phyloP scores from a whole-genome alignment of 2,888 invertebrate genomes.

The Quadroppia sp. region DNA sequence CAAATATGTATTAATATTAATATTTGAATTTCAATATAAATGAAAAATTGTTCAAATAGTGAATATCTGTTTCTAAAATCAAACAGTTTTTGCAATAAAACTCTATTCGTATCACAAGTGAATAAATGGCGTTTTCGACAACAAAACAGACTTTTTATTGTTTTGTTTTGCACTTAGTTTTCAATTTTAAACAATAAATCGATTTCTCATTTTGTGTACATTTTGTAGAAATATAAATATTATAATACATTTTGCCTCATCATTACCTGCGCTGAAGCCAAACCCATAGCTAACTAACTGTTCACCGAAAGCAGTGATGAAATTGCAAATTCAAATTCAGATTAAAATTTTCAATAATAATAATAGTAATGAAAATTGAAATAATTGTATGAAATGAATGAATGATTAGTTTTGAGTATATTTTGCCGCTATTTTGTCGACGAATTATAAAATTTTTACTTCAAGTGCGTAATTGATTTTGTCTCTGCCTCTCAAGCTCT shows the following conservation, averaged over 20 bases:
- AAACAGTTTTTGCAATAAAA: constrained; percentile 1
- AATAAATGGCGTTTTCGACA: not conserved
- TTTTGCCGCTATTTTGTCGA: constrained; percentile 24
- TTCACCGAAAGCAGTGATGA: not conserved
- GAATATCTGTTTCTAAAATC: constrained; percentile 5
- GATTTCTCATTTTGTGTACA: not conserved
- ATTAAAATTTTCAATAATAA: constrained; percentile 14
- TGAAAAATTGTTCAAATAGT: constrained; percentile 19
- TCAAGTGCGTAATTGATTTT: constrained; percentile 33
- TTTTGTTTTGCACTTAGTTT: not conserved
- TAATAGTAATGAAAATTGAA: not conserved
- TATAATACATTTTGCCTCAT: constrained; percentile 11
- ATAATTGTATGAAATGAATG: not conserved
- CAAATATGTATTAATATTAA: not conserved
- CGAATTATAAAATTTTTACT: constrained; percentile 25
- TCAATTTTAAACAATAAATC: constrained; percentile 29
- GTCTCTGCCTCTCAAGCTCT: constrained; percentile 17
- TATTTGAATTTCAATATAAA: not conserved
- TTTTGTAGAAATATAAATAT: not conserved
- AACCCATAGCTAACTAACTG: not conserved
- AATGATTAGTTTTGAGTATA: not conserved
- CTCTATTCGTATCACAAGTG: not conserved
- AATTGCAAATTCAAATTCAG: constrained; percentile 27
- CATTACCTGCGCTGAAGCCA: not conserved
- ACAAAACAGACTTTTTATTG: not conserved